phyloP scores from a whole-genome alignment of 2,113 vertebrate species.

The Anarhynchus alexandrinus region DNA sequence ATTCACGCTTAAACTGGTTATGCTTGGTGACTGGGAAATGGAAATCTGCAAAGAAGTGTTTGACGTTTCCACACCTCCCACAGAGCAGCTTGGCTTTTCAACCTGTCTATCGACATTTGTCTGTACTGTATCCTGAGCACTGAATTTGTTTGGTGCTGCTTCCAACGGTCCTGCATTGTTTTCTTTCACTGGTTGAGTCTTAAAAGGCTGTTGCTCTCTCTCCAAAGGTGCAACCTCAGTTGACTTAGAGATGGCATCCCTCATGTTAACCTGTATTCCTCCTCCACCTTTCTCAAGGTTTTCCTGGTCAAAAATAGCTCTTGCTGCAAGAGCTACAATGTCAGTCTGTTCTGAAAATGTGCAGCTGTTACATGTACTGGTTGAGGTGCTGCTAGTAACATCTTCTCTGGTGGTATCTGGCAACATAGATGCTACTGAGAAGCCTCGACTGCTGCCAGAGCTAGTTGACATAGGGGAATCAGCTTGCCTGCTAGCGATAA shows the following conservation, averaged over 20 bases:
- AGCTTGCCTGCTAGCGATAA: slow-evolving; percentile 78
- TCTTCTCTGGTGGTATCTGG: slow-evolving; percentile 79
- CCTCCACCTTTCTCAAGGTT: slow-evolving; percentile 78
- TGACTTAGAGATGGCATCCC: slow-evolving; percentile 59
- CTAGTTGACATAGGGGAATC: slow-evolving; percentile 88
- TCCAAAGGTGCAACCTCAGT: slow-evolving; percentile 71
- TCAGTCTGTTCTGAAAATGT: slow-evolving; percentile 92
- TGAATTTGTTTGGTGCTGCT: slow-evolving; percentile 63
- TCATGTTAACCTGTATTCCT: slow-evolving; percentile 55
- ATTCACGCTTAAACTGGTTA: slow-evolving; percentile 91
- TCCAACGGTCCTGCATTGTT: slow-evolving; percentile 70
- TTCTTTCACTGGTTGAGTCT: slow-evolving; percentile 67
- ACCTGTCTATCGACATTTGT: slow-evolving; percentile 65
- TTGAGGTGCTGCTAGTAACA: slow-evolving; percentile 69
- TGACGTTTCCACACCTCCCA: slow-evolving; percentile 65
- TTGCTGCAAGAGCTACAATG: slow-evolving; percentile 88
- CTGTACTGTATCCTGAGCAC: slow-evolving; percentile 65
- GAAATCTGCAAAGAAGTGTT: slow-evolving; percentile 77
- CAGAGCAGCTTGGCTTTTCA: slow-evolving; percentile 78
- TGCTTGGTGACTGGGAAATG: slow-evolving; percentile 76
- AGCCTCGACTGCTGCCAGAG: slow-evolving; percentile 85
- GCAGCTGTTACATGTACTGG: slow-evolving; percentile 82
- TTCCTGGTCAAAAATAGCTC: slow-evolving; percentile 93
- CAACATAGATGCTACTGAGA: slow-evolving; percentile 96
- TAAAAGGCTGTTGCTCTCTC: slow-evolving; percentile 71